Base-by-base conservation (phyloP, 2,113 vertebrate species). In the Morphnarchus princeps region DNA sequence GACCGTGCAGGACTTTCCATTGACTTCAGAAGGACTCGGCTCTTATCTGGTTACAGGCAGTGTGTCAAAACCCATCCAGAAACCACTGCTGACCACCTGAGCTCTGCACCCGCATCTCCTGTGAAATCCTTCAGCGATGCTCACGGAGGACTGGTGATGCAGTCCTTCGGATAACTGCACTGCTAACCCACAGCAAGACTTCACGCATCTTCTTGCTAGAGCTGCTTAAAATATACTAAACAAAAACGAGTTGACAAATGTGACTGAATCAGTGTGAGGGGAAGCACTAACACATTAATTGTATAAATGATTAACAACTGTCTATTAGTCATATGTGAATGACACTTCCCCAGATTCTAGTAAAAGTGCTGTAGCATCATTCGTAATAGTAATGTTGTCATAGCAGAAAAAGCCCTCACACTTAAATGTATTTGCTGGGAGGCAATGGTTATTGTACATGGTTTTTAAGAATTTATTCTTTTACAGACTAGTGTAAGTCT, bases 221-320 rank as follows among this genome's bases (percentile, higher is more conserved):
- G 84, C 66, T 69, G 65, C 84, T 79, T 85, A 79, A 91, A 91
- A 82, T 74, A 62, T 85, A 81, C 71, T 52, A 89, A 95, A 89
- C 83, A 89, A 92, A 91, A 84, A 36, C 13, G 5, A 72, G 61
- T 72, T 79, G 84, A 36, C 54, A 84, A 72, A 71, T 59, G 69
- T 43, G 72, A 55, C 16, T 67, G 74, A 82, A 85, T 93, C 78
- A 91, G 49, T 42, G 40, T 19, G 36, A 40, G 74, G 86, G n/a
- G 49, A 42, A 72, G 65, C 67, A 89, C 69, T 81, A 92, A 58
- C 78, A 31, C 0, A 2, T 71, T 84, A 73, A 58, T 90, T 13
- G 1, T n/a, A 36, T 72, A 82, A 91, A 80, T 49, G 52, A 82
- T 93, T 87, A 80, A 69, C 78, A 85, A 79, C 36, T 84, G 34